phyloP scores from a whole-genome alignment of 2,797 vertebrate genomes.

The Fistularia tabacaria region DNA sequence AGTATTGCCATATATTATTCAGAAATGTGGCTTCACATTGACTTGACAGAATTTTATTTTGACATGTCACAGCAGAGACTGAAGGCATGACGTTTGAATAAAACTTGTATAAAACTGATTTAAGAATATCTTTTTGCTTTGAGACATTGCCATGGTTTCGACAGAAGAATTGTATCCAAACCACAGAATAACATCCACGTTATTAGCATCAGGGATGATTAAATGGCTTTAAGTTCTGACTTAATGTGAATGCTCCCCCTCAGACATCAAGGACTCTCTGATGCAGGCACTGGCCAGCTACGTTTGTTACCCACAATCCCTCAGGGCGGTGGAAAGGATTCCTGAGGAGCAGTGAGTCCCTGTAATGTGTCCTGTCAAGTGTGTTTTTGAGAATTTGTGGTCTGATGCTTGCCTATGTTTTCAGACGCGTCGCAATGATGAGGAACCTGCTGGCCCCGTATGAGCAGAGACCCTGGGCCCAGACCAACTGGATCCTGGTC shows the following conservation, averaged over 20 bases:
- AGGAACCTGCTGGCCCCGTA: constrained; percentile 93
- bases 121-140: too few relatives aligned
- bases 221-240: too few relatives aligned
- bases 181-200: too few relatives aligned
- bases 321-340: constrained; percentile 92
- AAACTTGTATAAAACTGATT: too few relatives aligned
- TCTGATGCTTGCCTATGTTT: constrained; percentile 1
- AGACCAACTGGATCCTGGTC: constrained; percentile 98
- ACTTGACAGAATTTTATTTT: too few relatives aligned
- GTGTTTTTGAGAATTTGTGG: not conserved
- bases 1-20: too few relatives aligned
- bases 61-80: too few relatives aligned
- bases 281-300: constrained; percentile 98
- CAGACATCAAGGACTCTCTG: constrained; percentile 96
- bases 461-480: constrained; percentile 96
- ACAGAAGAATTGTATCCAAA: too few relatives aligned
- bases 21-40: too few relatives aligned
- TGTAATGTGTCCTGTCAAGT: not conserved
- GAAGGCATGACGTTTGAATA: too few relatives aligned
- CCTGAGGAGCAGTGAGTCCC: constrained; percentile 92
- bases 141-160: too few relatives aligned
- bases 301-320: constrained; percentile 95
- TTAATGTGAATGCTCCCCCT: not conserved
- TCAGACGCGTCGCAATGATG: constrained; percentile 93
- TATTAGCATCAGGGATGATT: too few relatives aligned